Conservation (phyloP, 1,140 invertebrate genomes). For the Apis mellifera region DNA sequence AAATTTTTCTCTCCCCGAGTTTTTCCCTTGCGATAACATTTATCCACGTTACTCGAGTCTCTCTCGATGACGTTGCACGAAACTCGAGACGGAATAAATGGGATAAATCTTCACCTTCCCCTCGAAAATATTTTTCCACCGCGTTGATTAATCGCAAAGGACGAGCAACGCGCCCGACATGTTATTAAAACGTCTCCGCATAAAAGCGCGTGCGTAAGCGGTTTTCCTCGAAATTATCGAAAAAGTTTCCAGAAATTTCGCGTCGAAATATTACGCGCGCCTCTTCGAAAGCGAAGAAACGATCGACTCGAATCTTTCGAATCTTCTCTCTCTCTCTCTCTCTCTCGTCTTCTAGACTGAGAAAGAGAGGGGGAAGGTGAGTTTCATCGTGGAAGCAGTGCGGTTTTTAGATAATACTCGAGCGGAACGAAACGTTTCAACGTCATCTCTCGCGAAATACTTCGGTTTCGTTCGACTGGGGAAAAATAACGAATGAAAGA, state of each 20-base stretch:
- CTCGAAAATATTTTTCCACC: background rate
- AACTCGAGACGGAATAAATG: too few relatives aligned
- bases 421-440: too few relatives aligned
- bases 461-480: too few relatives aligned
- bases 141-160: too few relatives aligned
- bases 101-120: background rate
- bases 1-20: background rate
- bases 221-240: constrained; percentile 59
- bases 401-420: too few relatives aligned
- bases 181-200: too few relatives aligned
- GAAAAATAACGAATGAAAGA: too few relatives aligned
- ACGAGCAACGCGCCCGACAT: background rate
- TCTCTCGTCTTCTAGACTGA: background rate
- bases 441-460: too few relatives aligned
- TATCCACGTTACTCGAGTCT: constrained; percentile 37
- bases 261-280: background rate
- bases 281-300: constrained; percentile 21
- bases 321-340: too few relatives aligned
- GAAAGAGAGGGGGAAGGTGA: background rate
- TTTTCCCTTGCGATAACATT: constrained; percentile 50
- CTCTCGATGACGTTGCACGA: too few relatives aligned
- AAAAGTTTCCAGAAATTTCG: constrained; percentile 34
- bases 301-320: constrained; percentile 13
- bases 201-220: too few relatives aligned
- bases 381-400: background rate